These are phyloP conservation scores for Leptinotarsa peninsularis DNA, from an alignment of 2,888 invertebrate species.

Conservation along the genomic window DNA sequence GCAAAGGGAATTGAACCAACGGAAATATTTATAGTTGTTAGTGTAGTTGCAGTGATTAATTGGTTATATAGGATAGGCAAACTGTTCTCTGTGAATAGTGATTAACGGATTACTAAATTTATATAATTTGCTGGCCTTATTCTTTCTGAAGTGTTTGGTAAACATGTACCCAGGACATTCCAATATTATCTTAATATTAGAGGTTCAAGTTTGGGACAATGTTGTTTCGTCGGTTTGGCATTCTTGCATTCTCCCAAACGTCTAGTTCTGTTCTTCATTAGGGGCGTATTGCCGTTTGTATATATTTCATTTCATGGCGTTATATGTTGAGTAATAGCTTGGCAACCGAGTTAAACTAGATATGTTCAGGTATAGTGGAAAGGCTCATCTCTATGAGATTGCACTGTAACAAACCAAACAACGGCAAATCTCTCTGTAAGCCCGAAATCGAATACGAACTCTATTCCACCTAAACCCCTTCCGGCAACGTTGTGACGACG, in stretches of 20 bases:
- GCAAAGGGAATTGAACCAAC: no score
- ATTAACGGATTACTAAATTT: no score
- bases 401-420: slow-evolving; percentile 58
- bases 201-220: not conserved
- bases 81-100: no score
- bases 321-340: slow-evolving; percentile 22
- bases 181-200: not conserved
- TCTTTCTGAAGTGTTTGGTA: not conserved
- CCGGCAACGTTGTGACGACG: slow-evolving; percentile 34
- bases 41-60: no score
- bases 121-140: not conserved
- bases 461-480: slow-evolving; percentile 56
- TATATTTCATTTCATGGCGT: slow-evolving; percentile 1
- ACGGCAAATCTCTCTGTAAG: slow-evolving; percentile 59
- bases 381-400: slow-evolving; percentile 40
- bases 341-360: slow-evolving; percentile 6
- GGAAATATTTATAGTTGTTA: no score
- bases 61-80: no score
- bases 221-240: not conserved
- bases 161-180: not conserved
- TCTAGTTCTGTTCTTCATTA: not conserved
- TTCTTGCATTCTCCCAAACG: not conserved
- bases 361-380: slow-evolving; percentile 24
- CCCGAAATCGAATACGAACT: slow-evolving; percentile 59
- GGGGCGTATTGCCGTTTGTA: slow-evolving; percentile 3